Evolutionary conservation across 2,797 vertebrate genomes (phyloP).

Genomic region (Orientallactaga sibirica): DNA sequence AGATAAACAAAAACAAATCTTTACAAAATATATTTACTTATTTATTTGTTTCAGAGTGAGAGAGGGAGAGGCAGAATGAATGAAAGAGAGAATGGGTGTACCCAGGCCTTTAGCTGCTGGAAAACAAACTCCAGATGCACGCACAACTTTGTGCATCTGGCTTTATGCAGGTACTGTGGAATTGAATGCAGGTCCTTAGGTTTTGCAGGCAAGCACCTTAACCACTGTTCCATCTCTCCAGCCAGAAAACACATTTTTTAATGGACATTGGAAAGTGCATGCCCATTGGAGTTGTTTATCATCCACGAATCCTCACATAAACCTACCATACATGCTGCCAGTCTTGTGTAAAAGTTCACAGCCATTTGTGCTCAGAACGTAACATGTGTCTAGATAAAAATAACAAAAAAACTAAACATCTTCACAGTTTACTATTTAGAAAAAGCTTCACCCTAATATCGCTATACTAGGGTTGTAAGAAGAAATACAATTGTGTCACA

Average conservation of each 20-base stretch:
- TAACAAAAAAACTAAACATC: neutral
- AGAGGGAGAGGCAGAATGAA: too few species aligned
- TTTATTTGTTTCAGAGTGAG: too few species aligned
- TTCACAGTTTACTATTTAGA: neutral
- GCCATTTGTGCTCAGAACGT: neutral
- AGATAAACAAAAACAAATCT: neutral
- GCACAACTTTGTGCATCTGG: too few species aligned
- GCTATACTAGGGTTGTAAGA: neutral
- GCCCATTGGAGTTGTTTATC: neutral
- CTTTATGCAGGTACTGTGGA: too few species aligned
- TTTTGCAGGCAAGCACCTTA: too few species aligned
- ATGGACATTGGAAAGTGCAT: neutral
- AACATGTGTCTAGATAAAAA: neutral
- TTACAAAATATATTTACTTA: too few species aligned
- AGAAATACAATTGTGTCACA: neutral
- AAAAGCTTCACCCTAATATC: slow-evolving; percentile 6
- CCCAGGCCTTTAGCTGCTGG: too few species aligned
- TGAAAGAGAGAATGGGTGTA: too few species aligned
- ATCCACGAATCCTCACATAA: neutral
- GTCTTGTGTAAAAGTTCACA: slow-evolving; percentile 28
- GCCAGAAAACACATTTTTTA: neutral
- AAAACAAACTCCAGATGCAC: too few species aligned
- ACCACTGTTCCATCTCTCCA: too few species aligned
- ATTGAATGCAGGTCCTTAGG: neutral
- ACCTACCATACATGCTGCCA: neutral